Conservation (phyloP, 2,888 invertebrate species). For the Malthinus flaveolus region DNA sequence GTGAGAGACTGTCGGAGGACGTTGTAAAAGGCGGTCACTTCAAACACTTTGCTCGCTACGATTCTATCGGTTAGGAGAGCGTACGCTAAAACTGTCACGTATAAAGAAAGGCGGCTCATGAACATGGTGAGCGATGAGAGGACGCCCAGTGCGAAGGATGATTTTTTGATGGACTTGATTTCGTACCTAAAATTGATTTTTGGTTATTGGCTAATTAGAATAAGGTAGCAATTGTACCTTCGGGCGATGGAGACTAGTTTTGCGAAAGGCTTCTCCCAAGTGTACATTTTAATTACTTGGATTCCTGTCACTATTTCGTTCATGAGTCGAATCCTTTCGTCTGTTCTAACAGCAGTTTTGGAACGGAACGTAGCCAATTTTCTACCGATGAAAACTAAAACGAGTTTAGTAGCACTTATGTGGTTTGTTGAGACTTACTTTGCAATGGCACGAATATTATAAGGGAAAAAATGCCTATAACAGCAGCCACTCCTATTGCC, state of each 20-base stretch:
- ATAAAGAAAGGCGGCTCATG: constrained; percentile 69
- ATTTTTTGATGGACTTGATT: constrained; percentile 50
- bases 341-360: constrained; percentile 64
- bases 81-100: constrained; percentile 67
- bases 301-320: constrained; percentile 75
- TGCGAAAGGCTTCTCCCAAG: constrained; percentile 91
- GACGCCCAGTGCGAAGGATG: constrained; percentile 60
- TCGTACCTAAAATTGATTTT: constrained; percentile 49
- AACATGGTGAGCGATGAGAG: constrained; percentile 66
- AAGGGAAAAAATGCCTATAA: constrained; percentile 60
- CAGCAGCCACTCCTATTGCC: constrained; percentile 58
- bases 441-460: constrained; percentile 55
- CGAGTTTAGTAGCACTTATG: not conserved
- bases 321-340: constrained; percentile 69
- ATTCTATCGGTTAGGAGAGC: constrained; percentile 63
- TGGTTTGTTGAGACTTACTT: constrained; percentile 40
- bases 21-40: constrained; percentile 90
- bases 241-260: constrained; percentile 64
- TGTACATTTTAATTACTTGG: constrained; percentile 94
- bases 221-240: not conserved
- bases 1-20: constrained; percentile 86
- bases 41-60: constrained; percentile 77
- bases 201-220: not conserved
- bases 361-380: constrained; percentile 43
- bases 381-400: not conserved